A percentile compares a stretch with the other conserved stretches of the same genome.
These are phyloP conservation scores for Elaeidobius kamerunicus DNA, from an alignment of 2,888 invertebrate species.

Conservation along the genomic window DNA sequence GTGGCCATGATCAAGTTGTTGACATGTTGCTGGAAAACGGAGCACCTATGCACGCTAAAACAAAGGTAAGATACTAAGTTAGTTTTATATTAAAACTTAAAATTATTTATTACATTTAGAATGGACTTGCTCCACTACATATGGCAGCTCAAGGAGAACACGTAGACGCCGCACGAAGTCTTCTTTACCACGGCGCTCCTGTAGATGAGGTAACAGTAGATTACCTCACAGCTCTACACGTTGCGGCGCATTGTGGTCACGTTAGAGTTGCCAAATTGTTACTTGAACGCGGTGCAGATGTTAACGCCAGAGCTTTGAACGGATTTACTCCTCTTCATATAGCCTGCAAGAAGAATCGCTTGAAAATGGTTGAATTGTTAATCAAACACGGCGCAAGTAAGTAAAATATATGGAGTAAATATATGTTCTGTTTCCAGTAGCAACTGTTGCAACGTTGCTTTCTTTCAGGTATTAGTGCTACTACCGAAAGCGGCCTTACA, in stretches of 20 bases:
- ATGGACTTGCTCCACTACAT: constrained; percentile 93
- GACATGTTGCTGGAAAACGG: constrained; percentile 82
- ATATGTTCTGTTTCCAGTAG: no score
- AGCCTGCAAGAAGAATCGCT: constrained; percentile 97
- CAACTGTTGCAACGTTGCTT: constrained; percentile 1
- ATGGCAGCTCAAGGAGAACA: constrained; percentile 99
- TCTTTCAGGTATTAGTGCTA: constrained; percentile 59
- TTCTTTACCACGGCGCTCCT: constrained; percentile 92
- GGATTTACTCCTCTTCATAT: constrained; percentile 98
- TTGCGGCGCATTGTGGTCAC: constrained; percentile 92
- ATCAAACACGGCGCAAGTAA: constrained; percentile 90
- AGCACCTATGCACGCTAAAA: constrained; percentile 93
- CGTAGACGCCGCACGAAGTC: constrained; percentile 90
- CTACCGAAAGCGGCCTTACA: constrained; percentile 82
- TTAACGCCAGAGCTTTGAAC: constrained; percentile 93
- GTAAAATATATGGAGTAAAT: constrained; percentile 43
- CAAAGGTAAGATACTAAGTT: no score
- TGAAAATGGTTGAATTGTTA: constrained; percentile 92
- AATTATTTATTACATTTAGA: no score
- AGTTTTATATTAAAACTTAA: no score
- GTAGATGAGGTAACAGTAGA: constrained; percentile 99
- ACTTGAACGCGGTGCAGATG: constrained; percentile 90
- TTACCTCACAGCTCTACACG: constrained; percentile 94
- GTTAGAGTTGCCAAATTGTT: constrained; percentile 90
- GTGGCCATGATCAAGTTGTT: constrained; percentile 94